Conservation (phyloP, 2,888 invertebrate species). For the Toxonevra muliebris region DNA sequence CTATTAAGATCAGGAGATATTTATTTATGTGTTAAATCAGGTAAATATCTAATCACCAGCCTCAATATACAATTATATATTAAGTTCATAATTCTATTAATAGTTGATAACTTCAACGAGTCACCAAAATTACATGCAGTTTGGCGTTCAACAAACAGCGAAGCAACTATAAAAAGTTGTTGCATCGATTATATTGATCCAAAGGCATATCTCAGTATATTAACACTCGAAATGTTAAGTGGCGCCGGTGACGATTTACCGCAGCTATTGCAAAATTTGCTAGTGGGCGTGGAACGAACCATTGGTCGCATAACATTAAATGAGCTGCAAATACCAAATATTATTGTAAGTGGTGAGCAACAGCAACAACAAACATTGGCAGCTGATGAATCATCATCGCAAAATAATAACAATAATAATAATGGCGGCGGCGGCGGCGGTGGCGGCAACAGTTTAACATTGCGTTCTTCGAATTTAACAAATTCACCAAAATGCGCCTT, state of each 20-base stretch:
- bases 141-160: slow-evolving; percentile 54
- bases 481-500: slow-evolving; percentile 65
- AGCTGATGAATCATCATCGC: slow-evolving; percentile 38
- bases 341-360: slow-evolving; percentile 8
- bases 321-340: slow-evolving; percentile 69
- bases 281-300: slow-evolving; percentile 75
- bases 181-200: slow-evolving; percentile 59
- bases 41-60: slow-evolving; percentile 37
- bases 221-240: slow-evolving; percentile 61
- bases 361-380: slow-evolving; percentile 6
- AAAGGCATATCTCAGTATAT: slow-evolving; percentile 55
- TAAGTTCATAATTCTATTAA: neutral
- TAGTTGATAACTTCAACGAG: slow-evolving; percentile 46
- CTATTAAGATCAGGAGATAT: slow-evolving; percentile 72
- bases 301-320: slow-evolving; percentile 75
- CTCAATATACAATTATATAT: slow-evolving; percentile 4
- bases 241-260: slow-evolving; percentile 69
- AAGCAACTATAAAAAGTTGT: slow-evolving; percentile 52
- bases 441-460: slow-evolving; percentile 35
- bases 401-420: slow-evolving; percentile 41
- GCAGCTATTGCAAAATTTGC: slow-evolving; percentile 72
- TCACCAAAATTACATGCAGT: slow-evolving; percentile 55
- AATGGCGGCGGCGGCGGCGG: slow-evolving; percentile 21
- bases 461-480: slow-evolving; percentile 54
- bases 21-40: slow-evolving; percentile 71